Evolutionary conservation across 2,797 vertebrate genomes (phyloP).

Genomic region (Paratrypauchen microcephalus): DNA sequence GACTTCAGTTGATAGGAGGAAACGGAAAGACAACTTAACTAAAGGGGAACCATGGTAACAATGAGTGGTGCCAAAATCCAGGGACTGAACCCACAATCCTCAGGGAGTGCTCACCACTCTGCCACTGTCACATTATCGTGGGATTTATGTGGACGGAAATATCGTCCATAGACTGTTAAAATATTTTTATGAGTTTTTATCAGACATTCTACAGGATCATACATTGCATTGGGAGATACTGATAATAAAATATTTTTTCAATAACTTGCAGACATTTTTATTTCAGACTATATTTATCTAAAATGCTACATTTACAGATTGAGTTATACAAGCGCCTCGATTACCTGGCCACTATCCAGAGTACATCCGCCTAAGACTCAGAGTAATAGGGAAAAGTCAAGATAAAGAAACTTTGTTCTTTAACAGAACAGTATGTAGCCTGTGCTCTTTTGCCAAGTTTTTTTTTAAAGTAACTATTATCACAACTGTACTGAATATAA

Average conservation of each 20-base stretch:
- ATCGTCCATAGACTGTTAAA: background rate
- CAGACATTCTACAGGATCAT: too few species aligned
- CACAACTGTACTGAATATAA: too few species aligned
- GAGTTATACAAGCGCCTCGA: background rate
- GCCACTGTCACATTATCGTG: background rate
- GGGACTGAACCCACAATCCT: constrained; percentile 2
- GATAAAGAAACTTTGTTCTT: background rate
- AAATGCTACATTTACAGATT: background rate
- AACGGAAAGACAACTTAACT: background rate
- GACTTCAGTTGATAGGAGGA: background rate
- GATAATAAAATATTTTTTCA: background rate
- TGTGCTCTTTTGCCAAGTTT: too few species aligned
- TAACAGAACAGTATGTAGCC: too few species aligned
- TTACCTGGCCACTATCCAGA: background rate
- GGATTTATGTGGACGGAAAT: background rate
- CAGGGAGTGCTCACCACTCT: background rate
- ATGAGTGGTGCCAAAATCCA: background rate
- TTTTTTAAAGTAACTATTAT: too few species aligned
- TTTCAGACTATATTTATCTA: background rate
- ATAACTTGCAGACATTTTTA: background rate
- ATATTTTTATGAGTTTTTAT: background rate
- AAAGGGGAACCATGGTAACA: background rate
- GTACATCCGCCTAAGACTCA: background rate
- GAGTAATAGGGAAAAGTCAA: background rate
- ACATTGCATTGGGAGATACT: background rate